Base-by-base conservation (phyloP, 2,888 invertebrate genomes). In the Eupelmus urozonus region DNA sequence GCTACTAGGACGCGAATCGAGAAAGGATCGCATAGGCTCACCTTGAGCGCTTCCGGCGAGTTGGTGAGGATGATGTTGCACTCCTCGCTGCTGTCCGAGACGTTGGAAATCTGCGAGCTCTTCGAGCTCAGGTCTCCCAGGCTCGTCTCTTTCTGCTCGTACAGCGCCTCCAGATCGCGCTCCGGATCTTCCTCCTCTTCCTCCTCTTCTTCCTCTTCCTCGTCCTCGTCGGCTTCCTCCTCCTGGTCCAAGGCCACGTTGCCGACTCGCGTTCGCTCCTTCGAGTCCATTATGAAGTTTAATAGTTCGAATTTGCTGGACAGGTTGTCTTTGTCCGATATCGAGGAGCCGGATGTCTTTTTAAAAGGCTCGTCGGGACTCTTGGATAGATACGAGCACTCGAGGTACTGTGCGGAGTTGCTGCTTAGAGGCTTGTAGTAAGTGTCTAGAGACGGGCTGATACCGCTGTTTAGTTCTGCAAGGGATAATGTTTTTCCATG, bases 31-130 rank as follows among this genome's bases (percentile, higher is more conserved):
- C 5, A 42, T 4, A 0, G 13, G 71, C 79, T 81, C 76, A 90
- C 89, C 85, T 89, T 89, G 18, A 87, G 83, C 1, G 86, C 82
- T 79, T 89, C 89, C 27, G 88, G 83, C 11, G 89, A 87, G 76
- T 84, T 88, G 4, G 87, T 85, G 13, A 90, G 92, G 40, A 93
- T 92, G 72, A 94, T 91, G 34, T 95, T 95, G 87, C 93, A 95
- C 84, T 96, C 96, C 90, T 96, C 96, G 87, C 96, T 96, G 60
- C 96, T 96, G 88, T 96, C 96, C 80, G 95, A 96, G n/a, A 94
- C 93, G 76, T 94, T 94, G 65, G 95, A 95, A 83, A 95, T 91
- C 83, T 95, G 95, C 82, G 95, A 95, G 59, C 93, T 93, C 78
- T 95, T 93, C 1, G 93, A 94, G 86, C 93, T 93, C 20, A 93